phyloP scores from a whole-genome alignment of 2,888 invertebrate species.

The Tetragnatha montana region DNA sequence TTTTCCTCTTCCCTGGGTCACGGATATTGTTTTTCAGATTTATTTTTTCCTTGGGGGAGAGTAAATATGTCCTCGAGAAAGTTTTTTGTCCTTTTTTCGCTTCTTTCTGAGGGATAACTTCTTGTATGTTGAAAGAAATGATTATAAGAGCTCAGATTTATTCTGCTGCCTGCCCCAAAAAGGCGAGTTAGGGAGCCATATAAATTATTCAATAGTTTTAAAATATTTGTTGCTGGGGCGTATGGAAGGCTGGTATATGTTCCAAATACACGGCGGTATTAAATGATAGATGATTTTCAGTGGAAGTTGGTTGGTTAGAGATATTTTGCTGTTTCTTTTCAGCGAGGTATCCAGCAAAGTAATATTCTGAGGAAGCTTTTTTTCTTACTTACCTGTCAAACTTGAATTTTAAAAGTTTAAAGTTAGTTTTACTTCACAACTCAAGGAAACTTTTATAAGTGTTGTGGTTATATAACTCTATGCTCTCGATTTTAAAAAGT shows the following conservation, averaged over 20 bases:
- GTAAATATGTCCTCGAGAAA: conserved; percentile 48
- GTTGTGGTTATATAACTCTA: too few relatives aligned
- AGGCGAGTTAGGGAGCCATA: background rate
- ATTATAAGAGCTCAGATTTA: conserved; percentile 18
- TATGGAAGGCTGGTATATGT: background rate
- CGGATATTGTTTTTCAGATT: conserved; percentile 57
- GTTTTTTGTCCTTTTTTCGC: background rate
- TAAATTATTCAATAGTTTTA: conserved; percentile 13
- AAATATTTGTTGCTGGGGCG: background rate
- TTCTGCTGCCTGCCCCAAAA: background rate
- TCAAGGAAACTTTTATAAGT: too few relatives aligned
- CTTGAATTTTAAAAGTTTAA: too few relatives aligned
- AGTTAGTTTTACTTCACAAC: too few relatives aligned
- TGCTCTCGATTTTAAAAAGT: too few relatives aligned
- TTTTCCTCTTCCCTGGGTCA: background rate
- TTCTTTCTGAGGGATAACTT: conserved; percentile 15
- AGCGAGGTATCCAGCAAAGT: too few relatives aligned
- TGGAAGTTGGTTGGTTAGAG: too few relatives aligned
- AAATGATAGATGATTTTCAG: background rate
- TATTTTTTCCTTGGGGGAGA: conserved; percentile 50
- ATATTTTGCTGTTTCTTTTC: too few relatives aligned
- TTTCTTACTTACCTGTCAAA: too few relatives aligned
- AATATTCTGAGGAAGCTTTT: too few relatives aligned
- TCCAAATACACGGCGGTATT: background rate
- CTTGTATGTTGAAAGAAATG: conserved; percentile 31